A percentile compares a stretch with the other conserved stretches of the same genome.
phyloP scores from a whole-genome alignment of 2,113 vertebrate genomes.

The Trochalopteron elliotii region DNA sequence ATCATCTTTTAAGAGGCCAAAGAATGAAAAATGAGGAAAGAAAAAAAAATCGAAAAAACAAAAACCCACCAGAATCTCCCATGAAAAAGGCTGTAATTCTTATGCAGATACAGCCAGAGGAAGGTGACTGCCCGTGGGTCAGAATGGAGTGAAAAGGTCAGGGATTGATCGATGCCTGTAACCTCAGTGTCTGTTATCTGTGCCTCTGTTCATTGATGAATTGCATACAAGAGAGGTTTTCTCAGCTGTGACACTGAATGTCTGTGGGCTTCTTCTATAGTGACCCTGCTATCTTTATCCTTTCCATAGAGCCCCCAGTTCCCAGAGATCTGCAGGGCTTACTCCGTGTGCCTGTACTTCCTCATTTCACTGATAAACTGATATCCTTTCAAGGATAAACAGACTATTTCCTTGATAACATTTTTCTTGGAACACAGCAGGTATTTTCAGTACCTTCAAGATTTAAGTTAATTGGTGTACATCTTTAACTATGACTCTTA shows the following conservation, averaged over 20 bases:
- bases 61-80: not conserved
- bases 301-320: not conserved
- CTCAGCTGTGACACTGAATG: not conserved
- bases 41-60: not conserved
- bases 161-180: not conserved
- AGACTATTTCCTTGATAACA: not conserved
- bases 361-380: not conserved
- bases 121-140: fast-evolving
- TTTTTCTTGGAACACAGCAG: not conserved
- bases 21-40: not conserved
- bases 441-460: not conserved
- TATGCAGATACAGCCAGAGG: not conserved
- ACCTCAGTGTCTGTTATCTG: not conserved
- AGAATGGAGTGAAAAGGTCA: not conserved
- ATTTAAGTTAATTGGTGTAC: not conserved
- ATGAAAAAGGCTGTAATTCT: not conserved
- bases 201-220: not conserved
- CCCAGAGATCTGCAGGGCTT: not conserved
- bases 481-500: not conserved
- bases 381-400: not conserved
- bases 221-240: not conserved
- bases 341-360: not conserved
- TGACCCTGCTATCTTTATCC: not conserved
- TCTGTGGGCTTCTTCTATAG: not conserved
- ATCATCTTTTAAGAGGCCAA: not conserved